Conservation (phyloP, 2,888 invertebrate genomes). For the Melipona bicolor region DNA sequence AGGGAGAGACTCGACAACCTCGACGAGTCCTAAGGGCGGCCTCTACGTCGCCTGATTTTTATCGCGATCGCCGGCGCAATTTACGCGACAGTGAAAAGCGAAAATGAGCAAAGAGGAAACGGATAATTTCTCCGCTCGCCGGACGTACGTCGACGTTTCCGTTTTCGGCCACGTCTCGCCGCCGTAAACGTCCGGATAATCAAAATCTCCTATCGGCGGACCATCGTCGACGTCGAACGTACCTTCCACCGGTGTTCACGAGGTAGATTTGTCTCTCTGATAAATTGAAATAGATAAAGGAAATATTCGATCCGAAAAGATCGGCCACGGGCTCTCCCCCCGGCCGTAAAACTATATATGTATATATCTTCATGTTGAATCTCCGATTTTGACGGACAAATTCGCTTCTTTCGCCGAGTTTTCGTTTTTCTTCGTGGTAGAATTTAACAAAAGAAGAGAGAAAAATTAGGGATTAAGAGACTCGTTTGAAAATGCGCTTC, state of each 20-base stretch:
- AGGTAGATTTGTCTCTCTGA: slow-evolving; percentile 38
- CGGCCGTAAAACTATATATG: too few species aligned
- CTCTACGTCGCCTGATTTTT: slow-evolving; percentile 65
- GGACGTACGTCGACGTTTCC: slow-evolving; percentile 25
- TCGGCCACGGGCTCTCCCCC: background rate
- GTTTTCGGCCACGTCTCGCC: slow-evolving; percentile 13
- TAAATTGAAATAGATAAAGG: slow-evolving; percentile 39
- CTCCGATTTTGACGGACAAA: background rate
- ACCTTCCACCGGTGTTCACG: slow-evolving; percentile 7
- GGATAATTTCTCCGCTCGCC: slow-evolving; percentile 67
- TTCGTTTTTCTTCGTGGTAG: too few species aligned
- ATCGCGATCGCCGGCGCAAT: slow-evolving; percentile 66
- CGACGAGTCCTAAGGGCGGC: slow-evolving; percentile 51
- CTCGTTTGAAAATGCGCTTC: background rate
- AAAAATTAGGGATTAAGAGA: background rate
- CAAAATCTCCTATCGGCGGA: background rate
- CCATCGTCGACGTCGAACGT: background rate
- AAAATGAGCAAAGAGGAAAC: slow-evolving; percentile 56
- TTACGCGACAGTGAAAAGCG: slow-evolving; percentile 59
- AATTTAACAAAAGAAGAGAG: background rate
- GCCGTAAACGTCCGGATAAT: slow-evolving; percentile 35
- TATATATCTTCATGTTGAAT: background rate
- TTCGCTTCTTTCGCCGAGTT: background rate
- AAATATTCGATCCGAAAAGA: background rate
- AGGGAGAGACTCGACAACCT: slow-evolving; percentile 34